These are phyloP conservation scores for Sebastes steindachneri DNA, from an alignment of 2,797 vertebrate genomes.

Conservation along the genomic window DNA sequence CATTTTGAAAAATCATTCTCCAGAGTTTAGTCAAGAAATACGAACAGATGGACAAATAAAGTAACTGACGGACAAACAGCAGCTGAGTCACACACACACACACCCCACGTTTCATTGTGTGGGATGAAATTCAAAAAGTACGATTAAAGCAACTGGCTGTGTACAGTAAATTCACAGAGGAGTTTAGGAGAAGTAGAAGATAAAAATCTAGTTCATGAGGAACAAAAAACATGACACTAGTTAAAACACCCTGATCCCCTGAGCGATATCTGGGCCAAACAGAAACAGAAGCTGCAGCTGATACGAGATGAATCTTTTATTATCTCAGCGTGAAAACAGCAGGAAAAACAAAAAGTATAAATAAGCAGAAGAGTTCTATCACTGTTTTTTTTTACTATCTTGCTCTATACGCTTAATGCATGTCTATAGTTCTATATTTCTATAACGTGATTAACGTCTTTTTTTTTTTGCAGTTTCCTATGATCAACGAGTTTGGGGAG, in stretches of 20 bases:
- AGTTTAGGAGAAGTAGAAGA: constrained; percentile 10
- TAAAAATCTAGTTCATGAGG: constrained; percentile 28
- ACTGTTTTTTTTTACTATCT: not conserved
- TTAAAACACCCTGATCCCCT: constrained; percentile 5
- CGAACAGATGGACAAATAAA: not conserved
- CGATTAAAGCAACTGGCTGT: not conserved
- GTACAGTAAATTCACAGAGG: not conserved
- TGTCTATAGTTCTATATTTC: not conserved
- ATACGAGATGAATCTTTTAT: constrained; percentile 56
- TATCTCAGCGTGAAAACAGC: constrained; percentile 30
- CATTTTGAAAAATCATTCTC: not conserved
- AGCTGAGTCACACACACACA: constrained; percentile 6
- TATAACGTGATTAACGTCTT: not conserved
- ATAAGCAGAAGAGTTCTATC: not conserved
- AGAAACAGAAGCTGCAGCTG: constrained; percentile 23
- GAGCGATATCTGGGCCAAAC: constrained; percentile 52
- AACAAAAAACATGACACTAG: not conserved
- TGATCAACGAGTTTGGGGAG: constrained; percentile 94
- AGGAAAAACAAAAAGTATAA: not conserved
- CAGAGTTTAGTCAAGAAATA: not conserved
- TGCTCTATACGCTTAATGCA: not conserved
- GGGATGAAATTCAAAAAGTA: constrained; percentile 16
- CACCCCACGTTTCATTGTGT: not conserved
- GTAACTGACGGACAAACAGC: not conserved
- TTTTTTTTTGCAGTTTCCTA: constrained; percentile 85